Conservation (phyloP, 2,113 vertebrate genomes). For the Tragelaphus buxtoni region DNA sequence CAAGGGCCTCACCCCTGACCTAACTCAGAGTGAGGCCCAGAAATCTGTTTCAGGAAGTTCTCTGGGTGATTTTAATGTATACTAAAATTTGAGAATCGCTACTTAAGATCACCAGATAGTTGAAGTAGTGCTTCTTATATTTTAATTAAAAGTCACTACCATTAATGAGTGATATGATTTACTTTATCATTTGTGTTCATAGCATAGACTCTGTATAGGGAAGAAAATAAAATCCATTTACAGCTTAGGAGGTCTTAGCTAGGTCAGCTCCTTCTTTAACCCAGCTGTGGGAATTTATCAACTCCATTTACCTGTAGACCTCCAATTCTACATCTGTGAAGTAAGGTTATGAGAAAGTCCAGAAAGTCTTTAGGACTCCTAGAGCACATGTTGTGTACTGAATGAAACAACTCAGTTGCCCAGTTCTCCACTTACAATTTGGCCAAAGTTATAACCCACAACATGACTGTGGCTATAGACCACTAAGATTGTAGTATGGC, state of each 20-base stretch:
- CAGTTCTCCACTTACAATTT: background rate
- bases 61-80: background rate
- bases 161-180: background rate
- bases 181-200: background rate
- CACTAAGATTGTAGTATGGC: background rate
- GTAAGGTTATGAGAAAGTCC: background rate
- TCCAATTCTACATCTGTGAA: background rate
- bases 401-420: background rate
- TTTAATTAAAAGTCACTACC: background rate
- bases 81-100: background rate
- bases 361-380: background rate
- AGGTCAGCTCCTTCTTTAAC: background rate
- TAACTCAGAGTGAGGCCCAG: background rate
- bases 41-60: background rate
- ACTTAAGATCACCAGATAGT: background rate
- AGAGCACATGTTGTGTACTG: background rate
- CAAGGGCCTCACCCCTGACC: background rate
- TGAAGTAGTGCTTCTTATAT: background rate
- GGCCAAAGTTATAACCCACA: background rate
- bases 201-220: background rate
- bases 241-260: background rate
- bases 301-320: constrained; percentile 24
- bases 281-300: background rate
- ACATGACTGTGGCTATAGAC: background rate
- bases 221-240: background rate